These are phyloP conservation scores for Argentina silus DNA, from an alignment of 2,797 vertebrate genomes.

Conservation along the genomic window DNA sequence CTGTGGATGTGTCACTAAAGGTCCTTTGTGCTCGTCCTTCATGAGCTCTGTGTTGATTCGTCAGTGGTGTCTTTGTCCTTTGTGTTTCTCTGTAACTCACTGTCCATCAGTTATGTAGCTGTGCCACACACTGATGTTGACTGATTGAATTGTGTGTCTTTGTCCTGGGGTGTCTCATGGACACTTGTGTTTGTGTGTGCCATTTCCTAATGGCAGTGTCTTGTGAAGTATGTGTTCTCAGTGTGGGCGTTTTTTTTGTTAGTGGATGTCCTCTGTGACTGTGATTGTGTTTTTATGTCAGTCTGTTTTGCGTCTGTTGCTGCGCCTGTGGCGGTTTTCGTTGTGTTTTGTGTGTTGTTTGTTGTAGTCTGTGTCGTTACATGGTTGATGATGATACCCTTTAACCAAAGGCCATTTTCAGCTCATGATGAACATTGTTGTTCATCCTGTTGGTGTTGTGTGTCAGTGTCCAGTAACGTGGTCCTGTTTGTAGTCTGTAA, in stretches of 20 bases:
- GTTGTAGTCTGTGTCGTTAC: constrained; percentile 18
- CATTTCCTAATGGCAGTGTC: constrained; percentile 29
- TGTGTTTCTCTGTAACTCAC: neutral
- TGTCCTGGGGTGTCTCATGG: neutral
- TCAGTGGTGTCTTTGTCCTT: neutral
- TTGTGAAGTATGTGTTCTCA: constrained; percentile 20
- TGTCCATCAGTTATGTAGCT: constrained; percentile 28
- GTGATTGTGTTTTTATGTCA: neutral
- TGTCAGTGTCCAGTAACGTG: constrained; percentile 18
- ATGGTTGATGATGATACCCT: constrained; percentile 31
- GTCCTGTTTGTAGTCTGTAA: constrained; percentile 1
- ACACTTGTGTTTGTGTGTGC: constrained; percentile 30
- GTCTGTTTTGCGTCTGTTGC: neutral
- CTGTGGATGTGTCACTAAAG: constrained; percentile 11
- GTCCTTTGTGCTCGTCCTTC: neutral
- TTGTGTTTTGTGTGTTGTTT: constrained; percentile 16
- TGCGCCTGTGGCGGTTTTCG: constrained; percentile 5
- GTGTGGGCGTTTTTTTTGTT: constrained; percentile 1
- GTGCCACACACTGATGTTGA: constrained; percentile 30
- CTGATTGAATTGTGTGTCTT: neutral
- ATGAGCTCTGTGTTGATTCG: neutral
- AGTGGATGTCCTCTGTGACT: constrained; percentile 22
- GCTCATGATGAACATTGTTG: constrained; percentile 30
- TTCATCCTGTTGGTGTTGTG: constrained; percentile 19
- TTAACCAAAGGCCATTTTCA: constrained; percentile 26